Evolutionary conservation across 2,113 vertebrate genomes (phyloP).

Genomic region (Oceanodroma tethys): DNA sequence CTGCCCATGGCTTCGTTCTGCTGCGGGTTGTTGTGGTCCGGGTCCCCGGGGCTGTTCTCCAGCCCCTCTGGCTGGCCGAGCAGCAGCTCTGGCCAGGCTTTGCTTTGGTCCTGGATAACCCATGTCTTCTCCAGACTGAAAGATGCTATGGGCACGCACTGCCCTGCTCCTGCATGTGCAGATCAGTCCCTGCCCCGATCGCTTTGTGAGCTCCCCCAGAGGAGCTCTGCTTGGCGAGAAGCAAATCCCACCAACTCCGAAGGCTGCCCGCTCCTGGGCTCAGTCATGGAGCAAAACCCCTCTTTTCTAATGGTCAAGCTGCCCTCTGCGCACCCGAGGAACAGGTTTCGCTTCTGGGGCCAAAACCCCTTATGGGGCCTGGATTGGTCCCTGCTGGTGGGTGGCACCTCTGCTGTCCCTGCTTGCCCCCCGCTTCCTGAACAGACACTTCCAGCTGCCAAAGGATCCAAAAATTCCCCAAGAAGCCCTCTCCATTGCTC

Average conservation of each 20-base stretch:
- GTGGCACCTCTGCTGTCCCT: background rate
- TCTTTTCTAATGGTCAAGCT: background rate
- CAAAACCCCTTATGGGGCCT: background rate
- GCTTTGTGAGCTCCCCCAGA: background rate
- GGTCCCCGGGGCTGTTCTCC: background rate
- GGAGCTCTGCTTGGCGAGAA: background rate
- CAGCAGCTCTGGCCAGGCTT: background rate
- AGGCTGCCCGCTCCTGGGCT: background rate
- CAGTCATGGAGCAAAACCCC: rapidly evolving
- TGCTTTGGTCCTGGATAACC: background rate
- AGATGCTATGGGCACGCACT: background rate
- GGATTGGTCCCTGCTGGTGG: background rate
- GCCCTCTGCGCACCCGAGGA: background rate
- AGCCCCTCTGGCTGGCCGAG: background rate
- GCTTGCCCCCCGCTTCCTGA: background rate
- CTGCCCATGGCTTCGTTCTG: background rate
- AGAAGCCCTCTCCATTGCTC: background rate
- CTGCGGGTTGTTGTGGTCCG: background rate
- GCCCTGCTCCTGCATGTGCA: background rate
- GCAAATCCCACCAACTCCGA: background rate
- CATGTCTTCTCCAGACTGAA: rapidly evolving
- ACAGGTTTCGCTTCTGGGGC: background rate
- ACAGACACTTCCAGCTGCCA: background rate
- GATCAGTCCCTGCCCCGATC: background rate
- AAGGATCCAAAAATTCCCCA: background rate